Percentiles rank a stretch among this genome's conserved stretches.
These are phyloP conservation scores for Ylistrum balloti DNA, from an alignment of 1,140 invertebrate species.

Conservation along the genomic window DNA sequence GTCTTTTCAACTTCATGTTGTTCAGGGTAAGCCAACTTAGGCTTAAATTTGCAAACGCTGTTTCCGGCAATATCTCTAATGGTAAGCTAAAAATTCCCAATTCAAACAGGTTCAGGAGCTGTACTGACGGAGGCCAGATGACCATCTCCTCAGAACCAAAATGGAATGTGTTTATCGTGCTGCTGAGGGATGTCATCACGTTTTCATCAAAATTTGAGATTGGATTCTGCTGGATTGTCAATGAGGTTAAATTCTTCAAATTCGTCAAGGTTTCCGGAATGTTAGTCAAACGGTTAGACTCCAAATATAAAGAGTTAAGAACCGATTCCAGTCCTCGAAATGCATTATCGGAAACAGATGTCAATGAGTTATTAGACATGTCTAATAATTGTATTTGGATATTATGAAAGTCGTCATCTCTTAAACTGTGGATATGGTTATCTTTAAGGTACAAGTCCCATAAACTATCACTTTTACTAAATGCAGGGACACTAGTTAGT, in stretches of 20 bases:
- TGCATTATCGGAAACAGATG: neutral
- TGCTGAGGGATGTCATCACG: neutral
- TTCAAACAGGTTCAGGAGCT: neutral
- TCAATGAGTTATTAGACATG: neutral
- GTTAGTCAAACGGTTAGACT: neutral
- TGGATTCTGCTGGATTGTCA: neutral
- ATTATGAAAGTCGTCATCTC: neutral
- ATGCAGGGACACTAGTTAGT: neutral
- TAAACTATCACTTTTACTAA: conserved; percentile 5
- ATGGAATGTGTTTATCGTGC: neutral
- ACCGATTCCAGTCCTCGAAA: neutral
- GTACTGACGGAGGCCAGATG: neutral
- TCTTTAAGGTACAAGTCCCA: neutral
- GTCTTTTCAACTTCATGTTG: neutral
- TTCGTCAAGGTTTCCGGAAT: neutral
- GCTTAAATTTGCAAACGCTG: neutral
- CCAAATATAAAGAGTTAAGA: neutral
- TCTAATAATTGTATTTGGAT: neutral
- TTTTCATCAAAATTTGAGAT: neutral
- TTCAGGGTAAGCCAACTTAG: neutral
- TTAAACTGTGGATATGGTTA: neutral
- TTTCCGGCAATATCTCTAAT: neutral
- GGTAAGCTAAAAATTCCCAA: neutral
- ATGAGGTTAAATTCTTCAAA: neutral
- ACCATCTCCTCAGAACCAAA: neutral